Conservation (phyloP, 2,888 invertebrate species). For the Drosophila dives region DNA sequence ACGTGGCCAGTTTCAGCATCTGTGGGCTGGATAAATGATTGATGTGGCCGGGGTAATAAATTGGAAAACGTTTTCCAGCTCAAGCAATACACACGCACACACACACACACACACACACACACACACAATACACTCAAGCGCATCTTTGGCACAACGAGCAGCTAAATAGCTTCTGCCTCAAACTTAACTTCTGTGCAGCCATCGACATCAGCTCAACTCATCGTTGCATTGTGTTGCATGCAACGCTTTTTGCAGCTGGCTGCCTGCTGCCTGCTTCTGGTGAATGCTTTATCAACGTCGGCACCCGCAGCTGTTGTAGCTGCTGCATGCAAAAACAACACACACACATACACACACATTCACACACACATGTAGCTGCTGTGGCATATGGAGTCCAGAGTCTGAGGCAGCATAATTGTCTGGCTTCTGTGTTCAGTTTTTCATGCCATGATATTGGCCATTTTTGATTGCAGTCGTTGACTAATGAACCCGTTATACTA, state of each 20-base stretch:
- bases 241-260: constrained; percentile 26
- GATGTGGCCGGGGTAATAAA: constrained; percentile 81
- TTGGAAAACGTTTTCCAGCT: constrained; percentile 80
- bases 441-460: constrained; percentile 41
- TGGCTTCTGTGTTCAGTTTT: constrained; percentile 51
- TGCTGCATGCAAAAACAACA: constrained; percentile 56
- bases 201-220: constrained; percentile 27
- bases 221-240: constrained; percentile 51
- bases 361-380: constrained; percentile 29
- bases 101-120: constrained; percentile 11
- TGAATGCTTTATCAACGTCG: constrained; percentile 70
- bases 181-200: constrained; percentile 5
- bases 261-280: constrained; percentile 36
- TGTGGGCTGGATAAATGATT: constrained; percentile 71
- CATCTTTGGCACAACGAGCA: constrained; percentile 33
- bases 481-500: constrained; percentile 68
- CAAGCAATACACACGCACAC: constrained; percentile 35
- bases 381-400: constrained; percentile 9
- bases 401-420: constrained; percentile 51
- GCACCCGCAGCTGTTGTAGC: constrained; percentile 69
- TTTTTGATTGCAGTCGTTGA: constrained; percentile 62
- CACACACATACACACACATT: neutral
- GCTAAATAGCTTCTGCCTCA: constrained; percentile 28
- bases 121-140: neutral
- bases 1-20: constrained; percentile 25